Percentiles rank a stretch among this genome's conserved stretches.
Evolutionary conservation across 92 coral and sea anemone genomes (phyloP).

Genomic region (Porites rus): DNA sequence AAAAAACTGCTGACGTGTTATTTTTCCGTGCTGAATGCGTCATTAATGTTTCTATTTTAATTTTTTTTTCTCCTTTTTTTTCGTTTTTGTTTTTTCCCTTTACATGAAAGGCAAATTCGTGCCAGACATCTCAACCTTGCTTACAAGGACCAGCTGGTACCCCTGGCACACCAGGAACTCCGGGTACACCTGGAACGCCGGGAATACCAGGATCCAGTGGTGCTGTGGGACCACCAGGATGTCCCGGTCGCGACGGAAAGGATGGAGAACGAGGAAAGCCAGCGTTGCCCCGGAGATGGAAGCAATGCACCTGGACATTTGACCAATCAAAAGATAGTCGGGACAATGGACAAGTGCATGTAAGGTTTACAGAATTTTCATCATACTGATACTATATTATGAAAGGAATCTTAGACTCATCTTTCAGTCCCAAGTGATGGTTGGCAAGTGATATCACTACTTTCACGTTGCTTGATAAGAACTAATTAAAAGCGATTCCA

Average conservation of each 20-base stretch:
- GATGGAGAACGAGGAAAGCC: constrained; percentile 13
- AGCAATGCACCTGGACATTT: constrained; percentile 3
- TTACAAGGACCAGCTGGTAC: not conserved
- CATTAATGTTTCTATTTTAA: no score
- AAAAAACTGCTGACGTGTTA: no score
- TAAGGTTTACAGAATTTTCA: not conserved
- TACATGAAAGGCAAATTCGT: not conserved
- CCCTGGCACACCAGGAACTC: constrained; percentile 21
- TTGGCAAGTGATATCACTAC: no score
- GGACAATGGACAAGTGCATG: not conserved
- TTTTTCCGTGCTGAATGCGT: not conserved
- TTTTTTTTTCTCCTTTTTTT: no score
- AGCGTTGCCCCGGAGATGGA: constrained; percentile 4
- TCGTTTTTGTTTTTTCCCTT: not conserved
- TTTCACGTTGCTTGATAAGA: no score
- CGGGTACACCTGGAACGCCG: constrained; percentile 26
- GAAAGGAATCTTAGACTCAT: no score
- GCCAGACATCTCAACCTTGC: not conserved
- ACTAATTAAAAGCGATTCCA: no score
- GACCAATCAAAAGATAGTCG: not conserved
- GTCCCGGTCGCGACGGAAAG: constrained; percentile 29
- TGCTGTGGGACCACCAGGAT: constrained; percentile 24
- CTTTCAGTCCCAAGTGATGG: no score
- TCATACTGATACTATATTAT: no score
- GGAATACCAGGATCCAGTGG: constrained; percentile 45